Conservation (phyloP, 2,797 vertebrate species). For the Leptodactylus fallax region DNA sequence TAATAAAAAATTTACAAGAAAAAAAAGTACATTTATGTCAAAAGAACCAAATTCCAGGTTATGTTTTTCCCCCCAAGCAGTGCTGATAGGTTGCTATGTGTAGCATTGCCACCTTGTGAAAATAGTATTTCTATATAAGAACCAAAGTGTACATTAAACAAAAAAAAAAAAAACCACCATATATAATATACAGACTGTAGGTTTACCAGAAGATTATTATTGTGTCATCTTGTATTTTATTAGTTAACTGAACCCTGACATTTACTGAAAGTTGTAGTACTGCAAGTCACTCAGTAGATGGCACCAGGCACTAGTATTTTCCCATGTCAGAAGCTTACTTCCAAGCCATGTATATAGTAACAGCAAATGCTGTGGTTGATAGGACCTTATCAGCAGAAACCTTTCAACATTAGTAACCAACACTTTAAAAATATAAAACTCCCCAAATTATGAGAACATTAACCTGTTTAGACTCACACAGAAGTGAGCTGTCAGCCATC, state of each 20-base stretch:
- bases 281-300: not conserved
- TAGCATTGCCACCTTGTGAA: not conserved
- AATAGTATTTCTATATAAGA: not conserved
- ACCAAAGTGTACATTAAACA: not conserved
- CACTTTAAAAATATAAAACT: too few relatives aligned
- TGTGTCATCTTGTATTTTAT: too few relatives aligned
- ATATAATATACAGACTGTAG: not conserved
- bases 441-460: not conserved
- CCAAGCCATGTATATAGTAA: not conserved
- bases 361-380: too few relatives aligned
- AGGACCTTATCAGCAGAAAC: not conserved
- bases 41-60: not conserved
- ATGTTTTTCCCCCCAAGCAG: not conserved
- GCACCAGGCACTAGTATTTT: not conserved
- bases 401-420: too few relatives aligned
- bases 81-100: not conserved
- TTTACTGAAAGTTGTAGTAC: not conserved
- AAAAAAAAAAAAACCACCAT: too few relatives aligned
- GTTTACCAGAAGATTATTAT: not conserved
- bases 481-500: not conserved
- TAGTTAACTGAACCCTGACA: too few relatives aligned
- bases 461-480: not conserved
- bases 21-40: not conserved
- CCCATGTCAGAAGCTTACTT: not conserved
- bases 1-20: not conserved